phyloP scores from a whole-genome alignment of 37 sponge, comb jelly and placozoan genomes.

The Tethya wilhelma region DNA sequence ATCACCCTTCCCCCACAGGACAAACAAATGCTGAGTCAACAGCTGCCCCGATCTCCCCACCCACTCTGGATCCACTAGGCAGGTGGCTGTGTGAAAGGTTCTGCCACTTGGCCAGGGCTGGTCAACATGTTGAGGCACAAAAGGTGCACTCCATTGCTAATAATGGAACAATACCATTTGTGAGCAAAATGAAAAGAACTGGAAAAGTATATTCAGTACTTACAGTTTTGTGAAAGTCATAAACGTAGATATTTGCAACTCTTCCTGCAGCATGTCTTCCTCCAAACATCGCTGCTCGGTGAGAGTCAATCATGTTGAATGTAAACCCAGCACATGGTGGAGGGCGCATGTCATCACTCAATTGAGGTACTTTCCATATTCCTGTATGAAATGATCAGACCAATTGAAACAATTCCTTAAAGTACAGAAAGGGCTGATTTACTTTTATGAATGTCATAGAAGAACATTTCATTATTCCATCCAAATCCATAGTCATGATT shows the following conservation, averaged over 20 bases:
- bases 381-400: too few relatives aligned
- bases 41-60: background rate
- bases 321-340: constrained; percentile 10
- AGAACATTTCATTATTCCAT: constrained; percentile 45
- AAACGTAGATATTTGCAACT: background rate
- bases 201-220: too few relatives aligned
- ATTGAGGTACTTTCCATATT: too few relatives aligned
- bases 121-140: background rate
- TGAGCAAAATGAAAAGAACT: background rate
- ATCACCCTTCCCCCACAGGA: constrained; percentile 34
- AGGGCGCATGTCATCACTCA: too few relatives aligned
- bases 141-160: constrained; percentile 20
- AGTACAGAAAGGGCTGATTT: too few relatives aligned
- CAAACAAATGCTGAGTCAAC: constrained; percentile 7
- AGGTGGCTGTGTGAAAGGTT: constrained; percentile 16
- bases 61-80: constrained; percentile 11
- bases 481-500: background rate
- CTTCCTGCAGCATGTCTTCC: background rate
- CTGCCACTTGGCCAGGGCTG: constrained; percentile 32
- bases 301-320: constrained; percentile 4
- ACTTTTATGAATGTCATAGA: constrained; percentile 28
- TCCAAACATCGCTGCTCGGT: constrained; percentile 10
- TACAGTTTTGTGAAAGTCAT: background rate
- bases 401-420: too few relatives aligned
- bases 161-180: too few relatives aligned